Base-by-base conservation (phyloP, 2,113 vertebrate species). In the Otis tarda region DNA sequence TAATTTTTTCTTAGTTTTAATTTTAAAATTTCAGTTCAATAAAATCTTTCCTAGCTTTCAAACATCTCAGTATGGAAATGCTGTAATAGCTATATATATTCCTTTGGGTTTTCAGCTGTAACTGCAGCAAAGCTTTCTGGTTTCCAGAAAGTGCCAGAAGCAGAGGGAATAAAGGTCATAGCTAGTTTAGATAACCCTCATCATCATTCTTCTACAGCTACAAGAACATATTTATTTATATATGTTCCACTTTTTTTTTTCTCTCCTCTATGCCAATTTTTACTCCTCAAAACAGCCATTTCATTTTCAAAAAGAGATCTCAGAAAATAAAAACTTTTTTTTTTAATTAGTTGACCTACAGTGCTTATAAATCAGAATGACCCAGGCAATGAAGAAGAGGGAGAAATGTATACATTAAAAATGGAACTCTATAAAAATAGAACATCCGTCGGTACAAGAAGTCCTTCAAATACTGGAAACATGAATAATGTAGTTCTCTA, bases 231-330 rank as follows among this genome's bases (percentile, higher is more conserved):
- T 75, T 94, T 94, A 78, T 92, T 93, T 92, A 70, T 94, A 37
- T 8, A 8, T 84, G 14, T 27, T 89, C 22, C 19, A 45, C 22
- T 49, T 91, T 89, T 91, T 91, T 89, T 87, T 80, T 91, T 79
- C 35, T 87, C 49, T 79, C 10, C 30, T 80, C 8, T 83, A 28
- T 71, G 35, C 31, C 61, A 90, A 52, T n/a, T 76, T 90, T 94
- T 80, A 69, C 50, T 79, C 22, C 63, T 86, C 63, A 93, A 88
- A 90, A 50, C 37, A 83, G 25, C 13, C 22, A 63, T 80, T 93
- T 83, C n/a, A 74, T 90, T 97, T 90, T 94, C 83, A 90, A 90
- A 90, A 63, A 83, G n/a, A 88, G 7, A 88, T 76, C 39, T 88
- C 57, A 65, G 79, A 43, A 93, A 88, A 94, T 73, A 39, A 83